These are phyloP conservation scores for Tinamus major DNA, from an alignment of 2,797 vertebrate genomes.

Conservation along the genomic window DNA sequence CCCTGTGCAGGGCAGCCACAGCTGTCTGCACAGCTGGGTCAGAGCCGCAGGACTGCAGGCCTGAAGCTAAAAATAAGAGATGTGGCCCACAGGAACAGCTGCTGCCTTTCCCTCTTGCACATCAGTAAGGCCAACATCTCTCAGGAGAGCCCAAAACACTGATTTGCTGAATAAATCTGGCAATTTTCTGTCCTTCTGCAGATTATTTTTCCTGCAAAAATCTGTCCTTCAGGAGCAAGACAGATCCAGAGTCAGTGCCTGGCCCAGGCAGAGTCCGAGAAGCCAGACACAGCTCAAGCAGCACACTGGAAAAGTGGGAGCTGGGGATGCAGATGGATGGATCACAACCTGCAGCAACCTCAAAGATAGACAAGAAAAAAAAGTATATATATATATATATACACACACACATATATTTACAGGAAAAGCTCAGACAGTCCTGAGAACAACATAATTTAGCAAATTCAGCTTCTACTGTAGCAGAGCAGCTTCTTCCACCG, in stretches of 20 bases:
- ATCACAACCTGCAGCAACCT: background rate
- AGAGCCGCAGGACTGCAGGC: fast-evolving
- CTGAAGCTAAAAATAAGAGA: background rate
- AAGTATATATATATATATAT: too few relatives aligned
- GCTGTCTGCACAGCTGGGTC: background rate
- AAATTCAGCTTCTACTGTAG: background rate
- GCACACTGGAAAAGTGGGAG: background rate
- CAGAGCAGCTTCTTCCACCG: background rate
- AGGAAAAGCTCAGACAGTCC: background rate
- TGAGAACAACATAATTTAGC: background rate
- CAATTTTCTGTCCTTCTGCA: background rate
- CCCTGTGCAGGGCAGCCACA: background rate
- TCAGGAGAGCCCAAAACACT: background rate
- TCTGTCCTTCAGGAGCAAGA: background rate
- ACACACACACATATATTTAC: background rate
- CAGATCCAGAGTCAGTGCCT: background rate
- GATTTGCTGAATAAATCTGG: background rate
- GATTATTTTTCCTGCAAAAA: too few relatives aligned
- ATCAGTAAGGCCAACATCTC: background rate
- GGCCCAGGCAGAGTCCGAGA: background rate
- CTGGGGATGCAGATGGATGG: background rate
- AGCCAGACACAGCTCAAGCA: background rate
- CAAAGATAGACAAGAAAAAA: background rate
- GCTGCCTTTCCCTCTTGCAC: background rate
- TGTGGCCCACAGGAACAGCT: background rate